Conservation (phyloP, 2,797 vertebrate genomes). For the Myotis findleyi region DNA sequence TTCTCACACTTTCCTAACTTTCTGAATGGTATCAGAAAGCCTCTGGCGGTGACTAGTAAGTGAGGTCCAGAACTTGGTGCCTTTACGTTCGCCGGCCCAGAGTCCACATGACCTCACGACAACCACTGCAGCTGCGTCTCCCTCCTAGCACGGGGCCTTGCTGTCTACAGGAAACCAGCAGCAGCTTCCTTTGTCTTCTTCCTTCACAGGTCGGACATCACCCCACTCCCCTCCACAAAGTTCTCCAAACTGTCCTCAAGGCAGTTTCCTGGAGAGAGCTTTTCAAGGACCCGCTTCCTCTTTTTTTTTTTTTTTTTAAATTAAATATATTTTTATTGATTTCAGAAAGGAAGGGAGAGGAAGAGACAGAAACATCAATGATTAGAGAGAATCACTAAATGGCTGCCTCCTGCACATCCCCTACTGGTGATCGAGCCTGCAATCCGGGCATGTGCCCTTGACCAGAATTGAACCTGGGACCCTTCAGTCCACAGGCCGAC, state of each 20-base stretch:
- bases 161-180: background rate
- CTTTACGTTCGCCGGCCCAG: background rate
- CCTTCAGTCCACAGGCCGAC: no score
- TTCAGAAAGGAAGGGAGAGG: no score
- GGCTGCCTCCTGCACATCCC: no score
- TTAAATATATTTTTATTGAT: no score
- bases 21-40: background rate
- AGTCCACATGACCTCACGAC: background rate
- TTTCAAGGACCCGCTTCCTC: background rate
- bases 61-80: background rate
- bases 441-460: no score
- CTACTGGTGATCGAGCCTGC: no score
- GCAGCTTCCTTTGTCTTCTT: background rate
- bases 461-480: no score
- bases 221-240: background rate
- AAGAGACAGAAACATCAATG: no score
- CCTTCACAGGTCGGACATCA: background rate
- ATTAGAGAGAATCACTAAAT: no score
- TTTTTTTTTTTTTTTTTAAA: background rate
- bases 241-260: slow-evolving; percentile 2
- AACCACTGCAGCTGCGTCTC: fast-evolving
- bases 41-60: background rate
- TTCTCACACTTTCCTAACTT: background rate
- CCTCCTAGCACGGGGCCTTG: background rate
- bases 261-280: background rate